Base-by-base conservation (phyloP, 2,797 vertebrate species). In the Decapterus maruadsi region DNA sequence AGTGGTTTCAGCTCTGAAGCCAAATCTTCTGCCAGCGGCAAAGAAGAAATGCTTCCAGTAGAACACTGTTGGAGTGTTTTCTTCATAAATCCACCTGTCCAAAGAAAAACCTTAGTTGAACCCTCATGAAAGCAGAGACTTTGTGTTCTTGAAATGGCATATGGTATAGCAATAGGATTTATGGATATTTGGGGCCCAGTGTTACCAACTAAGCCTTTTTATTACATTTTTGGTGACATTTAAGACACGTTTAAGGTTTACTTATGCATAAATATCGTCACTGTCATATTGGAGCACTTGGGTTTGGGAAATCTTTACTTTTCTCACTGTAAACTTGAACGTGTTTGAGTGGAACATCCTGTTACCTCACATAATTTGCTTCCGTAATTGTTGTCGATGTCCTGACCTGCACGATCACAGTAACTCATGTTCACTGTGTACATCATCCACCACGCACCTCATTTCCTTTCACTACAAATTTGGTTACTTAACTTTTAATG, bases 1-100 rank as follows among this genome's bases (percentile, higher is more conserved):
- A 90, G 70, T 75, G 59, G 62, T 77, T 77, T 76, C 16, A 67
- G 42, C 54, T 29, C n/a, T 56, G 65, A 46, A 75, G 61, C 53
- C 68, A 76, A 60, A 45, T 53, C 42, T 56, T 79, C 61, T 60
- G 57, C 29, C 59, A 69, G 53, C 50, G n/a, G 48, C 22, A 19
- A 43, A 65, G 43, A 54, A 45, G 65, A 65, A 73, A 62, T 40
- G 51, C 48, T 78, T 81, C 74, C 58, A 78, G 65, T 34, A 26
- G 42, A 60, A 13, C 36, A 16, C 34, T n/a, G 26, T 9, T 29
- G 26, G 16, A 70, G n/a, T 14, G 0, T 70, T 69, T 75, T 62
- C 26, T 73, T 73, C 46, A 80, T 82, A 34, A 84, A 80, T 72
- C 50, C 58, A 46, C 43, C 58, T 66, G 50, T 68, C 63, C 50